Evolutionary conservation across 2,797 vertebrate species (phyloP).

Genomic region (Arremon brunneinucha): DNA sequence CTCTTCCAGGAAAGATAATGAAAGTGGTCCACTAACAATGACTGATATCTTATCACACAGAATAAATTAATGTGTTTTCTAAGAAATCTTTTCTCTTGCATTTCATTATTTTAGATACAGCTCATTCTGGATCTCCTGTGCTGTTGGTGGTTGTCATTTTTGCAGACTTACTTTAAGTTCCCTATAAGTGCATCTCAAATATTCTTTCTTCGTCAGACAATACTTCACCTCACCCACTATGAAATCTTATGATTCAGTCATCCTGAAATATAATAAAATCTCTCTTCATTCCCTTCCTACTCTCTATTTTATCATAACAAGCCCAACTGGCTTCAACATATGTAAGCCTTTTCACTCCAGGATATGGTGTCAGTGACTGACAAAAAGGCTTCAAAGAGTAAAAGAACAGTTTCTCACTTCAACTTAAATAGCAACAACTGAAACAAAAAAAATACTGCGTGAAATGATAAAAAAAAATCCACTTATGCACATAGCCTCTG

Average conservation of each 20-base stretch:
- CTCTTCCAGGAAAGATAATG: neutral
- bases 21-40: neutral
- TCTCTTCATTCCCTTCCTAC: neutral
- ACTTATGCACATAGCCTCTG: neutral
- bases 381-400: neutral
- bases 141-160: neutral
- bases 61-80: neutral
- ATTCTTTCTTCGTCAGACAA: neutral
- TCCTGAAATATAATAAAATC: neutral
- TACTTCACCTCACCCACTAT: neutral
- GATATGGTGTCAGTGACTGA: neutral
- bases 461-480: neutral
- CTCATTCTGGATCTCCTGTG: neutral
- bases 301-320: neutral
- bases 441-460: neutral
- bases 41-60: neutral
- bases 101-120: neutral
- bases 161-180: neutral
- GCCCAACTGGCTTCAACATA: neutral
- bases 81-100: neutral
- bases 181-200: neutral
- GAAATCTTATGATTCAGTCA: neutral
- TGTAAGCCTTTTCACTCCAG: neutral
- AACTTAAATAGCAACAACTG: neutral
- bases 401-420: neutral